Base-by-base conservation (phyloP, 2,888 invertebrate genomes). In the Aplocera efformata region DNA sequence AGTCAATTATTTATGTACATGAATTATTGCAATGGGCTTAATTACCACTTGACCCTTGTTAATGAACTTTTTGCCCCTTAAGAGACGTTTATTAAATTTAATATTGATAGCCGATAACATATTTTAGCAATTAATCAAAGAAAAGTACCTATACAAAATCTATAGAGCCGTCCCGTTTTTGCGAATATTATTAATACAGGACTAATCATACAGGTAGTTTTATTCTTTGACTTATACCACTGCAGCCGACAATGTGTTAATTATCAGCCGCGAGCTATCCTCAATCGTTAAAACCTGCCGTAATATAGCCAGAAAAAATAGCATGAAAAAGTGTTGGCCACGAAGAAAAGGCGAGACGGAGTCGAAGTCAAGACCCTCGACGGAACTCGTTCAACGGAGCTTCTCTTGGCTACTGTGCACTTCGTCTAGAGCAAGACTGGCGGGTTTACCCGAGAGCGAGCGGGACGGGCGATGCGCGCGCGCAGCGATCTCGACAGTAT, bases 361-460 rank as follows among this genome's bases (percentile, higher is more conserved):
- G 74, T 77, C 67, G 71, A 63, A 79, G 75, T 79, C 79, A 74
- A 77, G 72, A 80, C 68, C 70, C 74, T 69, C 75, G 67, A 76
- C 72, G 77, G 75, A 85, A 85, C 85, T 79, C 75, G 85, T 82
- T 80, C 79, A 77, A 67, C 74, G 66, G 64, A 71, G 73, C 71
- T 73, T 74, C 74, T 73, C 69, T 63, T 61, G 62, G 72, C 72
- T 77, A 84, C 88, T 80, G 86, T 85, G 81, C 83, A 85, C 63
- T 78, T 58, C 50, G 52, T 48, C 54, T 55, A 35, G 41, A 42
- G 39, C 36, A 35, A 65, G 63, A 65, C 29, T 33, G 22, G 66
- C 42, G 41, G 51, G 38, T 43, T 36, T 21, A 43, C 42, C 26
- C 34, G 44, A 33, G 46, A 36, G 46, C 40, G 52, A 55, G 50